These are phyloP conservation scores for Stenchaetothrips biformis DNA, from an alignment of 2,888 invertebrate genomes.

Conservation along the genomic window DNA sequence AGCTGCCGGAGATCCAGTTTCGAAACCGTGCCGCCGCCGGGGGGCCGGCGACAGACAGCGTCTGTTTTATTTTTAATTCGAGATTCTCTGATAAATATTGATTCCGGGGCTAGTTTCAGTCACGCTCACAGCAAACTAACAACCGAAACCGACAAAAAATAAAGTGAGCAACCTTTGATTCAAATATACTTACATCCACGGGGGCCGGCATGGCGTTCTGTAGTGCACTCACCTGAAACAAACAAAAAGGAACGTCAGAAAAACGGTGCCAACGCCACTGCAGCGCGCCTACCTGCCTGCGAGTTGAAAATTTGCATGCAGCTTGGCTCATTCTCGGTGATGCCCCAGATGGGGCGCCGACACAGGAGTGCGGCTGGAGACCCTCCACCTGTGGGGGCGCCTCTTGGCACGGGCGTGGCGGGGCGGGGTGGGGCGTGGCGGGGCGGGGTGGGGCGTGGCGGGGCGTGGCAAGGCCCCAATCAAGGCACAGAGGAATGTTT, in stretches of 20 bases:
- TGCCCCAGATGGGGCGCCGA: background rate
- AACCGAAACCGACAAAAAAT: background rate
- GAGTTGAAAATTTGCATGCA: background rate
- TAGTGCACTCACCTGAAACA: slow-evolving; percentile 18
- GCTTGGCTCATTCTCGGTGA: background rate
- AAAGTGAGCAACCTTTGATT: too few relatives aligned
- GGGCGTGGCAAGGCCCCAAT: background rate
- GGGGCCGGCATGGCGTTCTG: slow-evolving; percentile 21
- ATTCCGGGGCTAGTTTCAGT: too few relatives aligned
- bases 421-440: background rate
- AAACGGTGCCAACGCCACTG: background rate
- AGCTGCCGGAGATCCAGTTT: too few relatives aligned
- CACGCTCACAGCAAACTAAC: background rate
- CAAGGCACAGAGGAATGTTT: background rate
- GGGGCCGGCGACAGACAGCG: too few relatives aligned
- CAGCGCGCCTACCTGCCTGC: too few relatives aligned
- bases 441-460: too few relatives aligned
- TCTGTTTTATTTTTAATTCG: too few relatives aligned
- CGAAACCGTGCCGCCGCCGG: too few relatives aligned
- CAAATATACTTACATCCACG: slow-evolving; percentile 6
- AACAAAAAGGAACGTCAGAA: slow-evolving; percentile 2
- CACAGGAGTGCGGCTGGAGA: too few relatives aligned
- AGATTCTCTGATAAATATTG: too few relatives aligned
- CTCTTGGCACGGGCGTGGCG: background rate
- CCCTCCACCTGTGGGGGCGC: background rate